A percentile compares a stretch with the other conserved stretches of the same genome.
phyloP scores from a whole-genome alignment of 2,888 invertebrate genomes.

The Punctoribates punctum region DNA sequence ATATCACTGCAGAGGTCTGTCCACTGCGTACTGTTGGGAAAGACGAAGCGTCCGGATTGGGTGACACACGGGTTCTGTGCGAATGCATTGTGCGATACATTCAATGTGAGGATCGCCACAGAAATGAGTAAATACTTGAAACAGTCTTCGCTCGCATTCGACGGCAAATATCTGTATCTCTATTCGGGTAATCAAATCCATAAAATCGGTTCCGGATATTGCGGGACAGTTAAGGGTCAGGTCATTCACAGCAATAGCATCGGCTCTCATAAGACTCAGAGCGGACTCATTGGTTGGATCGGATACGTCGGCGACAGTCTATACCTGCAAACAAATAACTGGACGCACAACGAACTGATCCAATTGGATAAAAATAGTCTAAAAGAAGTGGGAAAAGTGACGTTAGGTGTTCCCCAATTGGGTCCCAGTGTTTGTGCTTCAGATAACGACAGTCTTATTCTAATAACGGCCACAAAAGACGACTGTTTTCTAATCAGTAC shows the following conservation, averaged over 20 bases:
- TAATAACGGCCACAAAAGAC: slow-evolving; percentile 62
- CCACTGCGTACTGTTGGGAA: slow-evolving; percentile 78
- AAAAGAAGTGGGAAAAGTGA: slow-evolving; percentile 51
- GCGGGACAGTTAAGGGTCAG: slow-evolving; percentile 76
- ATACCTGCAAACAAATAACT: slow-evolving; percentile 66
- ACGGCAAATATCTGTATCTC: slow-evolving; percentile 84
- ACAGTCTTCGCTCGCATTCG: slow-evolving; percentile 65
- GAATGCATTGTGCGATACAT: slow-evolving; percentile 57
- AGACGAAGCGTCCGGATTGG: slow-evolving; percentile 79
- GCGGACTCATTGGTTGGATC: slow-evolving; percentile 41
- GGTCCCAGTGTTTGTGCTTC: slow-evolving; percentile 65
- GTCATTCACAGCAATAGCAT: slow-evolving; percentile 30
- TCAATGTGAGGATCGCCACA: slow-evolving; percentile 46
- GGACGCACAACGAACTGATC: slow-evolving; percentile 59
- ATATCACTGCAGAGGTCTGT: slow-evolving; percentile 82
- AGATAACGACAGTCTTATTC: slow-evolving; percentile 73
- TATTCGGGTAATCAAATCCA: slow-evolving; percentile 72
- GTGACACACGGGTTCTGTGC: slow-evolving; percentile 79
- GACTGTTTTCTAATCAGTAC: slow-evolving; percentile 75
- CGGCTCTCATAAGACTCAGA: slow-evolving; percentile 27
- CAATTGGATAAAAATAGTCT: slow-evolving; percentile 60
- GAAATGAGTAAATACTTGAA: slow-evolving; percentile 31
- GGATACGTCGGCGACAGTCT: slow-evolving; percentile 63
- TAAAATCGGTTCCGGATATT: slow-evolving; percentile 92
- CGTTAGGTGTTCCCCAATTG: slow-evolving; percentile 42